phyloP scores from a whole-genome alignment of 2,797 vertebrate species.

The Micropoecilia bifurca region DNA sequence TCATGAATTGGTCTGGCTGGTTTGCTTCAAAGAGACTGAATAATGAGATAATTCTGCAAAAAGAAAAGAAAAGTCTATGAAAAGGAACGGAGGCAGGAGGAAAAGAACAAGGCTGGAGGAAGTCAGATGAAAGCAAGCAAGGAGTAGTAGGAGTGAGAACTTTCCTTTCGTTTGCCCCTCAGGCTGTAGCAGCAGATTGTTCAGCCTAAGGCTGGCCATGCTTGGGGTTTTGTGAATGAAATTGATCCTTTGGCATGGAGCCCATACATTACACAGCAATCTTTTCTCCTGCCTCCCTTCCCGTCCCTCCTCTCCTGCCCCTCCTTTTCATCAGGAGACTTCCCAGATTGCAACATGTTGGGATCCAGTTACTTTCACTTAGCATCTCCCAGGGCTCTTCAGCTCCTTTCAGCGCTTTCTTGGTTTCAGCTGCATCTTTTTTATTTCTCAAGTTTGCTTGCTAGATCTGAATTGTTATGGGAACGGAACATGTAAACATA shows the following conservation, averaged over 20 bases:
- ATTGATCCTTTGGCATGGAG: constrained; percentile 64
- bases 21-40: constrained; percentile 20
- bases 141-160: constrained; percentile 20
- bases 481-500: neutral
- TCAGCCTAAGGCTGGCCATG: constrained; percentile 53
- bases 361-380: constrained; percentile 78
- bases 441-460: constrained; percentile 6
- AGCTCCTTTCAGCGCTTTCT: constrained; percentile 22
- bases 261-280: constrained; percentile 59
- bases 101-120: neutral
- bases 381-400: constrained; percentile 64
- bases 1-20: constrained; percentile 21
- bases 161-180: constrained; percentile 28
- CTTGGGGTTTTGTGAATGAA: constrained; percentile 80
- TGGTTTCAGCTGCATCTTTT: constrained; percentile 1
- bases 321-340: constrained; percentile 75
- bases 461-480: neutral
- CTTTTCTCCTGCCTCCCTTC: constrained; percentile 52
- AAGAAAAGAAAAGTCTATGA: neutral
- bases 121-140: constrained; percentile 11
- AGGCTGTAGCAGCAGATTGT: constrained; percentile 50
- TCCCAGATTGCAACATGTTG: constrained; percentile 76
- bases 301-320: constrained; percentile 42
- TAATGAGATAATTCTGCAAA: constrained; percentile 10
- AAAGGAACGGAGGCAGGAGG: neutral